Base-by-base conservation (phyloP, 2,113 vertebrate genomes). In the Hemiprocne comata region DNA sequence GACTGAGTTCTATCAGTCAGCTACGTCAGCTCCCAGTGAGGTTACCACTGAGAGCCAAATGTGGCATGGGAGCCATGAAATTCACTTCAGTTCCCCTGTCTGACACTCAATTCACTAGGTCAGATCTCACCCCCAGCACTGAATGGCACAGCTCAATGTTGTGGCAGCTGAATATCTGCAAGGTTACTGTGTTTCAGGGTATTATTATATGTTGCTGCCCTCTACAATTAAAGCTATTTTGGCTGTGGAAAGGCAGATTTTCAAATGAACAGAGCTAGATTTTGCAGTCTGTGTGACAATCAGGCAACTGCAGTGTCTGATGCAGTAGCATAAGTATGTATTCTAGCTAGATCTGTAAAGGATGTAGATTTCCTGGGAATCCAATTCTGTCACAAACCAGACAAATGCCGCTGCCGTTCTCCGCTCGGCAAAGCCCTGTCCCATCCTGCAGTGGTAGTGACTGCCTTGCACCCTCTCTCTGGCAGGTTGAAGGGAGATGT, bases 41-140 rank as follows among this genome's bases (percentile, higher is more conserved):
- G 76, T 89, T 85, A 90, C 48, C 82, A 78, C 44, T 33, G 85
- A 72, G 88, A 88, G 60, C 60, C 87, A 86, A 88, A 67, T 23
- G 42, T 2, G 10, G 25, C 64, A 10, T 5, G 50, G 94, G 82
- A 94, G 86, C 85, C 65, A 54, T 20, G 51, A 62, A 90, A 96
- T 95, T 8, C 26, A 33, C 85, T 90, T 84, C 9, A 34, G 57
- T 42, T 81, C 51, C 90, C 3, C 69, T 28, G 1, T 19, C 48
- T 85, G 78, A 34, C 82, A 7, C 51, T 83, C 31, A 7, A 53
- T 82, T 42, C 80, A 28, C 4, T 4, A 69, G 65, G 57, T 89
- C 60, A 65, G 55, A 31, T 29, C 61, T 84, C 90, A 48, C 54
- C 66, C 34, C 3, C 54, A 85, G 6, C 76, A 10, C 57, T 13